Base-by-base conservation (phyloP, 1,140 invertebrate genomes). In the Hylyphantes graminicola region DNA sequence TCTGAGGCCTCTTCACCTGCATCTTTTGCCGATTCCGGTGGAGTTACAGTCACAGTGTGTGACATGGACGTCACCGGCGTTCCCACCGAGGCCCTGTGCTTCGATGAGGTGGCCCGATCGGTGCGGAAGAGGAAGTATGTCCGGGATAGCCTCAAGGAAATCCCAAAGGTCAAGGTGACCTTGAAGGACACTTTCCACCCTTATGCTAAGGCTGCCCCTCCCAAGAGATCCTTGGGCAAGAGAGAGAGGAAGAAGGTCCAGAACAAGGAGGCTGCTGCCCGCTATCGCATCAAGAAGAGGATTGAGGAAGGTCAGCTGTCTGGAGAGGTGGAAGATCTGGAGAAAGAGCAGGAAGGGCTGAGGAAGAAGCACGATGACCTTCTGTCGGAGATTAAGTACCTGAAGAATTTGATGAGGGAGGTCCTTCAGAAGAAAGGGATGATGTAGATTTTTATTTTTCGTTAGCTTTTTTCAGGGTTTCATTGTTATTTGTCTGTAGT, bases 251-350 rank as follows among this genome's bases (percentile, higher is more conserved):
- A 85, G 65, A 85, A 85, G 54, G 74, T 85, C 0, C 82, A 85
- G 82, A 85, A 85, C 53, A 85, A 85, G 70, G 82, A 85, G 54
- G 82, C 82, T 77, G 82, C 82, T 53, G 82, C 82, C 4, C 64
- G 82, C 2, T 85, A 85, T 72, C 63, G 82, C 12, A 55, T 70
- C 8, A 85, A 85, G 65, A 85, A 77, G 48, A 76, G 59, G 21
- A n/a, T 61, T 8, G 74, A 85, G 21, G 64, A 70, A 13, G 61
- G 54, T 7, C 63, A 53, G n/a, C 59, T 85, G 1, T 59, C 10
- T 3, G 55, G 19, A 54, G 82, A 85, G 53, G 82, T 85, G 7
- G 21, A 54, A 15, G 51, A 9, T 15, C 63, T 85, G 8, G 82
- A 85, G 54, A 13, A 21, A 19, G 15, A 77, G 17, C 82, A 85